Base-by-base conservation (phyloP, 2,888 invertebrate genomes). In the Chrysolina oricalcia region DNA sequence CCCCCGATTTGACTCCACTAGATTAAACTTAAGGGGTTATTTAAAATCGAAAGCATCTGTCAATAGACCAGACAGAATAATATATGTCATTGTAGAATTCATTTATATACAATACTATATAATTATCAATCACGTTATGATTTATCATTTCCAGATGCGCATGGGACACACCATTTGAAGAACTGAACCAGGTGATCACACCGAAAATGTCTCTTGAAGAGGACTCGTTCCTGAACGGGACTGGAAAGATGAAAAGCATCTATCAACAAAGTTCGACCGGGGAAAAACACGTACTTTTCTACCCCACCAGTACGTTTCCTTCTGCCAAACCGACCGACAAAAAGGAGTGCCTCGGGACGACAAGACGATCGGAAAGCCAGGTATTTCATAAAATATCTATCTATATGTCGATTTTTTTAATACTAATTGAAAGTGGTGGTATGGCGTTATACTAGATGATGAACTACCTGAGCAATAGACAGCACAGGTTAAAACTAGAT, bases 201-300 rank as follows among this genome's bases (percentile, higher is more conserved):
- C 8, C 23, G 77, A 83, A 71, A 65, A 88, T 89, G 88, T 86
- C 88, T 65, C 81, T 83, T 70, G 85, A 83, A 72, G 88, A 86
- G 75, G 88, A 88, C 72, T 82, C 87, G 64, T 87, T 86, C 79
- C 81, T 88, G 72, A 89, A 88, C 81, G 87, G 88, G 63, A 85
- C 86, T 64, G 88, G 87, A 48, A 84, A 87, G 77, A 84, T 88
- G 46, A 88, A 88, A 78, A 89, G 87, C 83, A 85, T 89, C 70
- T 89, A 89, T 80, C 88, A 89, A 77, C 88, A 89, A 80, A 83
- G 87, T 41, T 87, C 88, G 10, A 88, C 88, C 8, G 89, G 89
- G 35, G 89, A 89, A 81, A 89, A 89, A 81, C 89, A 89, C 85
- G 89, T 89, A 80, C 85, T 89, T 73, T 89, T 89, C 82, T 89